A percentile compares a stretch with the other conserved stretches of the same genome.
Evolutionary conservation across 2,888 invertebrate genomes (phyloP).

Genomic region (Drosophila barbarae): DNA sequence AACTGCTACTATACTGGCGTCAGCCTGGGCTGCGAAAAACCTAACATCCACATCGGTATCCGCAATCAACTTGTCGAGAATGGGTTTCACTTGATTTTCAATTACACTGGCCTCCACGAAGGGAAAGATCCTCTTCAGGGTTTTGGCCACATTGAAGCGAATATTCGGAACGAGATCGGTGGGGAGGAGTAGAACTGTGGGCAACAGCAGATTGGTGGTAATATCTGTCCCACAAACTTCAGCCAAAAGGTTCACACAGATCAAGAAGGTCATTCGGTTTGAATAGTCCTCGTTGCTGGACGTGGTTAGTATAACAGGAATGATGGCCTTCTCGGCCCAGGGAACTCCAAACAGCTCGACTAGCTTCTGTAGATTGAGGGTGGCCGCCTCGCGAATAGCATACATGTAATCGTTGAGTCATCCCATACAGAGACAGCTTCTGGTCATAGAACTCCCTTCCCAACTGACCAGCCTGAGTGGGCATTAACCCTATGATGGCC

Average conservation of each 20-base stretch:
- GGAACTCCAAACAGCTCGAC: slow-evolving; percentile 98
- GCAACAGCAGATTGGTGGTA: slow-evolving; percentile 93
- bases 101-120: slow-evolving; percentile 91
- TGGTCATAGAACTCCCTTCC: too few species aligned
- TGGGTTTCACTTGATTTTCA: slow-evolving; percentile 95
- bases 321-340: slow-evolving; percentile 89
- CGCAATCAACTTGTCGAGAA: slow-evolving; percentile 94
- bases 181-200: slow-evolving; percentile 96
- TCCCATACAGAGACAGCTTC: too few species aligned
- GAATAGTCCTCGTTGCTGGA: slow-evolving; percentile 89
- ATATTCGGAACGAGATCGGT: slow-evolving; percentile 98
- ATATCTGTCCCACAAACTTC: slow-evolving; percentile 96
- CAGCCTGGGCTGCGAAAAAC: slow-evolving; percentile 98
- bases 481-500: too few species aligned
- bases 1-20: slow-evolving; percentile 88
- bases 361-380: slow-evolving; percentile 83
- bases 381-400: too few species aligned
- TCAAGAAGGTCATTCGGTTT: slow-evolving; percentile 97
- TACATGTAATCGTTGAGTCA: too few species aligned
- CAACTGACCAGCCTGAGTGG: too few species aligned
- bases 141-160: slow-evolving; percentile 99
- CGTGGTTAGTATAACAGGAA: too few species aligned
- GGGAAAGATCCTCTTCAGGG: slow-evolving; percentile 96
- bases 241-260: slow-evolving; percentile 96
- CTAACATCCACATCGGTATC: slow-evolving; percentile 98